Base-by-base conservation (phyloP, 2,888 invertebrate species). In the Tetranychus truncatus region DNA sequence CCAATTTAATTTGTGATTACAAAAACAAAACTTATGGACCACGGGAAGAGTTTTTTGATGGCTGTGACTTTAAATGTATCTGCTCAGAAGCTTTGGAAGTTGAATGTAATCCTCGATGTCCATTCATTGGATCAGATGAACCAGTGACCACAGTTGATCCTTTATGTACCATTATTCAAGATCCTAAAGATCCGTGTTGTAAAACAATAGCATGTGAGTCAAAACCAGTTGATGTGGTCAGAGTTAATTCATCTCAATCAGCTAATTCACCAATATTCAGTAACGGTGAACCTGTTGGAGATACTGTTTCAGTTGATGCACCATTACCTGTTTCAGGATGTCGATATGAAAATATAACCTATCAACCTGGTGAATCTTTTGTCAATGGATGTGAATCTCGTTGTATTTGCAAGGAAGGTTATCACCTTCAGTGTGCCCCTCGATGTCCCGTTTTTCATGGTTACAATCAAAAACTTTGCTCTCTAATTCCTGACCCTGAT, bases 381-480 rank as follows among this genome's bases (percentile, higher is more conserved):
- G 87, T 89, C 80, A 88, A 91, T 77, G 91, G 88, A 18, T 94
- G 93, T 80, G 87, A 88, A 74, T 87, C 88, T 80, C 86, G 88
- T 55, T 94, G 93, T 81, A 84, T 86, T 69, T 94, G 93, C 80
- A 88, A 89, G 78, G 86, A 86, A 6, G 88, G 86, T 74, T 91
- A 90, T 1, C 83, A 87, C 77, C 86, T 91, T 77, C 87, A 87
- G n/a, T 91, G 91, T 80, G 86, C 87, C 76, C 88, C 89, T 7
- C 72, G 79, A 21, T 79, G 79, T 75, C 76, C 74, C 15, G 76
- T 73, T 11, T 77, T 77, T 9, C 76, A 76, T 1, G 76, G 75
- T 9, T 75, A 76, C 67, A 66, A 73, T 65, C 75, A 77, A 34
- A 69, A 72, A 4, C 75, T 71, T 67, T 79, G 79, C 66, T 44